These are phyloP conservation scores for Anniella stebbinsi DNA, from an alignment of 2,797 vertebrate genomes.

Conservation along the genomic window DNA sequence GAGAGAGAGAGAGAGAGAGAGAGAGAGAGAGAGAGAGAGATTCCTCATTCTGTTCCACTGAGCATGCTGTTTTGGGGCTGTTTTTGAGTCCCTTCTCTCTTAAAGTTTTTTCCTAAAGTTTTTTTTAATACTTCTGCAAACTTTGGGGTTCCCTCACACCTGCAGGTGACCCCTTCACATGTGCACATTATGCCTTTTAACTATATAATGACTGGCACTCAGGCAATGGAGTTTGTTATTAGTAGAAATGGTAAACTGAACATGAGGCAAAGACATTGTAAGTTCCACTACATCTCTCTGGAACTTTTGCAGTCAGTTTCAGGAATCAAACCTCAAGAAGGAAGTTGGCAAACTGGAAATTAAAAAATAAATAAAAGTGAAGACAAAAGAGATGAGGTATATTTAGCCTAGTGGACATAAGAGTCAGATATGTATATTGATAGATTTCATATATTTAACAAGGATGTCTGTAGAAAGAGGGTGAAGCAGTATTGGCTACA, in stretches of 20 bases:
- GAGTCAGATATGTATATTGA: neutral
- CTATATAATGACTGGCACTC: too few species aligned
- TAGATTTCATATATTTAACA: slow-evolving; percentile 8
- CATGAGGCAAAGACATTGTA: neutral
- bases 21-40: too few species aligned
- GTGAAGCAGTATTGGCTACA: neutral
- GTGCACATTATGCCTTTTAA: too few species aligned
- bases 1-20: too few species aligned
- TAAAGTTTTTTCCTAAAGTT: neutral
- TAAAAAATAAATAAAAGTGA: neutral
- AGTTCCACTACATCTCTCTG: neutral
- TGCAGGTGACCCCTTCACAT: neutral
- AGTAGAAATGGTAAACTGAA: neutral
- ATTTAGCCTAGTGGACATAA: neutral
- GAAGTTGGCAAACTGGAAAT: neutral
- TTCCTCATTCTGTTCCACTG: too few species aligned
- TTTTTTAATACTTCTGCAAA: neutral
- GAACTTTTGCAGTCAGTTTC: neutral
- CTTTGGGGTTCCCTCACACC: neutral
- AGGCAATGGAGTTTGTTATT: neutral
- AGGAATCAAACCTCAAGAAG: neutral
- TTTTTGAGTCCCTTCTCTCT: neutral
- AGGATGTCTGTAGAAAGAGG: neutral
- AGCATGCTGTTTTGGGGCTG: neutral
- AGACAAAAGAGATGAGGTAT: neutral